Base-by-base conservation (phyloP, 1,140 invertebrate species). In the Mylabris phalerata region DNA sequence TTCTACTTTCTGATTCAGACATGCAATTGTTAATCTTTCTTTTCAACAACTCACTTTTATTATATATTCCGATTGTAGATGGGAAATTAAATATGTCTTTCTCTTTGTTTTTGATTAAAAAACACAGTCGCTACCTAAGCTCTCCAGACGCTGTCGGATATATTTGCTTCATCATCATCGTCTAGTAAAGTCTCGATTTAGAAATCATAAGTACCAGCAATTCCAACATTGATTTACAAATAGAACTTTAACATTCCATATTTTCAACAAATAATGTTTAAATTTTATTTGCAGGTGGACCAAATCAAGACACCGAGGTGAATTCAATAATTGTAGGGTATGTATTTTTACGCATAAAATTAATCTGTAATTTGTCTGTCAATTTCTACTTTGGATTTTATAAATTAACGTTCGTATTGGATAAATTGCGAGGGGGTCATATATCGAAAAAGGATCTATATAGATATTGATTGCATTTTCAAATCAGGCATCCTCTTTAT, bases 11-110 rank as follows among this genome's bases (percentile, higher is more conserved):
- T 66, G 63, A 66, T 66, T 66, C 62, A 64, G 57, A 56, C 61
- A 64, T 66, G 57, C 64, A 66, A 66, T 65, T 64, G 62, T 64
- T 64, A 64, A 64, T 64, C 62, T 64, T 61, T 56, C 62, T 64
- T 41, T 57, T 64, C 51, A 64, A 56, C 59, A 64, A 64, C 64
- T 64, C 56, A 66, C 64, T 66, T 66, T 64, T 66, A 61, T 66
- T 66, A 66, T 66, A 60, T 59, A 66, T 66, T 66, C 64, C 55
- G 63, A 66, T 66, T 66, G 64, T 64, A 64, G 61, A 66, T 59
- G 44, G 55, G 44, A 66, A 61, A 63, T 61, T 66, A 57, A 66
- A 66, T 59, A 52, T 62, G 64, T 56, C 64, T 55, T 64, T 50
- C 48, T 54, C 59, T 63, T 63, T 60, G 55, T 62, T 56, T 59